Evolutionary conservation across 2,113 vertebrate species (phyloP).

Genomic region (Podiceps cristatus): DNA sequence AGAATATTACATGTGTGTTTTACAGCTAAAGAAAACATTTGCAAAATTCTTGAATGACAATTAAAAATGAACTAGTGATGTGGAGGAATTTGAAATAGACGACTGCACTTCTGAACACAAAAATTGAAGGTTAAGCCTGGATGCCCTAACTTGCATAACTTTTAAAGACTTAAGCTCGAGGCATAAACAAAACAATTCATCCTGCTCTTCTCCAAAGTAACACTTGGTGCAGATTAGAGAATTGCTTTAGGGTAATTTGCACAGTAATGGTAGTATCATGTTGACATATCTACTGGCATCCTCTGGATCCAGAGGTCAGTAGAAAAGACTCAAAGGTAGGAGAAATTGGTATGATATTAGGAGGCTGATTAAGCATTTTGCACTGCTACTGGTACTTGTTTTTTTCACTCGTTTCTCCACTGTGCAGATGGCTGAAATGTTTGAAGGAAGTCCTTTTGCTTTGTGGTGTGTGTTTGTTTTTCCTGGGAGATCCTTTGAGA

Average conservation of each 20-base stretch:
- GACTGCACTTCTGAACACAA: not conserved
- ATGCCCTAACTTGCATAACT: conserved; percentile 43
- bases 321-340: not conserved
- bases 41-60: not conserved
- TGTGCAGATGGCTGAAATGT: not conserved
- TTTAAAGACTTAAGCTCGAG: conserved; percentile 31
- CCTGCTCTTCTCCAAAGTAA: not conserved
- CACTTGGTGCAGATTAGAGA: conserved; percentile 25
- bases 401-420: not conserved
- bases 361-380: not conserved
- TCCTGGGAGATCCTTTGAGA: not conserved
- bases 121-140: conserved; percentile 26
- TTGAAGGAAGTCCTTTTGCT: not conserved
- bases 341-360: not conserved
- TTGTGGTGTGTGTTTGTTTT: not conserved
- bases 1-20: not conserved
- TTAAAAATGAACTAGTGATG: not conserved
- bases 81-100: not conserved
- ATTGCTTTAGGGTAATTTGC: not conserved
- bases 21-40: not conserved
- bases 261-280: not conserved
- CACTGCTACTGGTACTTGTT: not conserved
- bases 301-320: not conserved
- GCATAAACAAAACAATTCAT: conserved; percentile 33
- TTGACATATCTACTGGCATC: not conserved